These are phyloP conservation scores for Andricus curvator DNA, from an alignment of 2,888 invertebrate genomes.

Conservation along the genomic window DNA sequence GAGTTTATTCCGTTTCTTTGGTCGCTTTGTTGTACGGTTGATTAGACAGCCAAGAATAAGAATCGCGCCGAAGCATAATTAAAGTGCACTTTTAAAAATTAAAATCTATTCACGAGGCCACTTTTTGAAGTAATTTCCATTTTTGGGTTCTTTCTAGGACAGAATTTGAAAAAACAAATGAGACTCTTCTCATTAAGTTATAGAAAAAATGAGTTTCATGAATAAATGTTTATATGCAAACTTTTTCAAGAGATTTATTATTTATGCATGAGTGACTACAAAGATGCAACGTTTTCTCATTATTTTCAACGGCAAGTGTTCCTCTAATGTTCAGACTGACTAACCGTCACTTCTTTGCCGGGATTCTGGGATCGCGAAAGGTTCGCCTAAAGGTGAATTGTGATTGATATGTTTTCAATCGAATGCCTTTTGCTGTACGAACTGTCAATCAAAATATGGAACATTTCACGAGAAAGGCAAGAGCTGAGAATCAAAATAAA, in stretches of 20 bases:
- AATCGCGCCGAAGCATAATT: slow-evolving; percentile 11
- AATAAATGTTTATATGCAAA: background rate
- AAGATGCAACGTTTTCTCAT: background rate
- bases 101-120: background rate
- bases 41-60: background rate
- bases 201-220: background rate
- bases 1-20: too few relatives aligned
- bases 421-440: background rate
- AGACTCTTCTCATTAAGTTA: too few relatives aligned
- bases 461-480: background rate
- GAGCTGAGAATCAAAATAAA: background rate
- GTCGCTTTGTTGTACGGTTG: background rate
- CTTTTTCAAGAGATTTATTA: too few relatives aligned
- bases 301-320: background rate
- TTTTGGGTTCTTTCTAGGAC: too few relatives aligned
- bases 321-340: background rate
- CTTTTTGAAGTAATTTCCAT: too few relatives aligned
- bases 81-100: slow-evolving; percentile 15
- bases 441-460: slow-evolving; percentile 5
- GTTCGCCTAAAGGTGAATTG: slow-evolving; percentile 8
- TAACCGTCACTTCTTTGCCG: slow-evolving; percentile 18
- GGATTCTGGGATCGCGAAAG: background rate
- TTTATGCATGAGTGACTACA: background rate
- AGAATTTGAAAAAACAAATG: too few relatives aligned
- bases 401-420: slow-evolving; percentile 29